phyloP scores from a whole-genome alignment of 2,888 invertebrate species.

The Dynastes maya region DNA sequence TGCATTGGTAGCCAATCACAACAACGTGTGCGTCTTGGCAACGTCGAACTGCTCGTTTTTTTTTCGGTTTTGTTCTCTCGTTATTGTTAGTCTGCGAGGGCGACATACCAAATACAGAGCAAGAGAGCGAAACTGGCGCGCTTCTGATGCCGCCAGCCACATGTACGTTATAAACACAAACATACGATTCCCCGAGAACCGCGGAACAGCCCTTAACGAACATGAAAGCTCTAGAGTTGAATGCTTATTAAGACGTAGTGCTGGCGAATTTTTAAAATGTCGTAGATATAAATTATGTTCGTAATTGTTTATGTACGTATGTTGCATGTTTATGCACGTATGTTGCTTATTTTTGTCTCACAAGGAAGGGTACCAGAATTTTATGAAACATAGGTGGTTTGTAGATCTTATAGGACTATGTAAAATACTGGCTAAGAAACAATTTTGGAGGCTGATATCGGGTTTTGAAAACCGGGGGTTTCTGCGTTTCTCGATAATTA shows the following conservation, averaged over 20 bases:
- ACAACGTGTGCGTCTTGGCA: conserved; percentile 70
- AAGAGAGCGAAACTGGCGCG: conserved; percentile 40
- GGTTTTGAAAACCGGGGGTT: too few relatives aligned
- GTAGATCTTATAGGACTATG: too few relatives aligned
- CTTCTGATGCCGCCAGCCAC: conserved; percentile 40
- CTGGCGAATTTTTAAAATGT: conserved; percentile 3
- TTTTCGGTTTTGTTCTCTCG: conserved; percentile 51
- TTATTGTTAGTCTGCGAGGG: conserved; percentile 56
- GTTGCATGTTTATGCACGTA: too few relatives aligned
- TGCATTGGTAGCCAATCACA: conserved; percentile 62
- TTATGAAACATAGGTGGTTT: too few relatives aligned
- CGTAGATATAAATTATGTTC: conserved; percentile 2
- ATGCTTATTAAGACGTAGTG: conserved; percentile 2
- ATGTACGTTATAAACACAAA: conserved; percentile 35
- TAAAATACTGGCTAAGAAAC: too few relatives aligned
- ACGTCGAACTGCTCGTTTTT: conserved; percentile 56
- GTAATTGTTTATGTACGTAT: conserved; percentile 5
- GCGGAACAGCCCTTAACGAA: conserved; percentile 25
- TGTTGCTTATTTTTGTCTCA: too few relatives aligned
- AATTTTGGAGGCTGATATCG: too few relatives aligned
- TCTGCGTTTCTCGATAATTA: too few relatives aligned
- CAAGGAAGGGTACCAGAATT: too few relatives aligned
- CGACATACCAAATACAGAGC: conserved; percentile 47
- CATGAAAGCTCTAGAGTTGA: neutral
- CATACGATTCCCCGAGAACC: conserved; percentile 13